Conservation (phyloP, 2,888 invertebrate species). For the Itoplectis maculator region DNA sequence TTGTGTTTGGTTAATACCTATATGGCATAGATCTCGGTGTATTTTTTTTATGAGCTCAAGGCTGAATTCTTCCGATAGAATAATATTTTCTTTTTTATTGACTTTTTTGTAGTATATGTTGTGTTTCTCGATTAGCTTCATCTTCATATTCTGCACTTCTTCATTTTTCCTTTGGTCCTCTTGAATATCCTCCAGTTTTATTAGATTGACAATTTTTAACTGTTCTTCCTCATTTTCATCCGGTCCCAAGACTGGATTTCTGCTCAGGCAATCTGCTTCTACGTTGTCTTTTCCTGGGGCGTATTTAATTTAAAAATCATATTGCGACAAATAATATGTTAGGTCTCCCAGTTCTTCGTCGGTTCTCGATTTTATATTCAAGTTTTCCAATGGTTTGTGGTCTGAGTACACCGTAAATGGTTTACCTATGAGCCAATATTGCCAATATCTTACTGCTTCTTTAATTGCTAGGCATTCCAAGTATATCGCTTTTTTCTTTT, state of each 20-base stretch:
- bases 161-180: slow-evolving; percentile 55
- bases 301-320: slow-evolving; percentile 43
- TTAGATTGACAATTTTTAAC: slow-evolving; percentile 43
- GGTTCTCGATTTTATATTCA: slow-evolving; percentile 48
- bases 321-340: slow-evolving; percentile 51
- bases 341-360: slow-evolving; percentile 43
- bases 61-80: slow-evolving; percentile 37
- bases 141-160: slow-evolving; percentile 46
- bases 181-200: slow-evolving; percentile 38
- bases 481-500: slow-evolving; percentile 51
- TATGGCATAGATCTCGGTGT: slow-evolving; percentile 33
- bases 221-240: slow-evolving; percentile 27
- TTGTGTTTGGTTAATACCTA: slow-evolving; percentile 38
- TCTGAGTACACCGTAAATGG: slow-evolving; percentile 47
- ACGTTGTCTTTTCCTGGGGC: slow-evolving; percentile 42
- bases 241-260: slow-evolving; percentile 37
- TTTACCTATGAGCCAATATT: slow-evolving; percentile 46
- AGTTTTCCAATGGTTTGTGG: slow-evolving; percentile 49
- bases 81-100: slow-evolving; percentile 35
- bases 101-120: slow-evolving; percentile 21
- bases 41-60: slow-evolving; percentile 15
- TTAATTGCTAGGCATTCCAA: slow-evolving; percentile 53
- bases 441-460: slow-evolving; percentile 50
- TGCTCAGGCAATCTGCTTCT: slow-evolving; percentile 46
- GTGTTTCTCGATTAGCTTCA: slow-evolving; percentile 44